These are phyloP conservation scores for Drosophila lini DNA, from an alignment of 1,140 invertebrate species.

Conservation along the genomic window DNA sequence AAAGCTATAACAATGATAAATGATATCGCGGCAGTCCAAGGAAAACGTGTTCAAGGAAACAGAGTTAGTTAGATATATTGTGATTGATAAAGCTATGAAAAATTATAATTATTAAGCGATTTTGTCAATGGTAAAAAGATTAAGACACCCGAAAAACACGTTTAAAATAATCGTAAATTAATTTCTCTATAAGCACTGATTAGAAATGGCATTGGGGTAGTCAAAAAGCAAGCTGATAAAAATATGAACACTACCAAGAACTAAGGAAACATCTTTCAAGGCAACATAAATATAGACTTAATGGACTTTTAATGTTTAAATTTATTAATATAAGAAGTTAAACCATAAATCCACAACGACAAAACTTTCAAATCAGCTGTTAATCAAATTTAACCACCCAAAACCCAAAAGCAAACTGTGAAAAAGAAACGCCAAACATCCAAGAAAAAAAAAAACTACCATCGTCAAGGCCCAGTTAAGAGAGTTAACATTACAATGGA, in stretches of 20 bases:
- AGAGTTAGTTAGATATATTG: slow-evolving; percentile 1
- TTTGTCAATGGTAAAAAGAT: slow-evolving; percentile 5
- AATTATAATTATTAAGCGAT: slow-evolving; percentile 1
- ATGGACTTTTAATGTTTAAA: neutral
- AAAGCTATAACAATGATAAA: slow-evolving; percentile 10
- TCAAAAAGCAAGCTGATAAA: slow-evolving; percentile 15
- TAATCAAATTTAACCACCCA: slow-evolving; percentile 52
- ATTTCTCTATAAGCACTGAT: slow-evolving; percentile 16
- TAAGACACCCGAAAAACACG: neutral
- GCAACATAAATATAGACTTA: neutral
- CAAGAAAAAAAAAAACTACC: slow-evolving; percentile 19
- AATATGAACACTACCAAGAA: neutral
- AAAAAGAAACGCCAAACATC: slow-evolving; percentile 42
- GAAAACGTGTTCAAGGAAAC: slow-evolving; percentile 8
- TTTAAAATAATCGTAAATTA: slow-evolving; percentile 24
- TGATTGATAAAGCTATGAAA: slow-evolving; percentile 3
- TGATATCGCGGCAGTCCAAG: slow-evolving; percentile 7
- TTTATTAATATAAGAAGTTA: neutral
- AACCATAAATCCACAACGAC: neutral
- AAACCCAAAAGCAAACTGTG: slow-evolving; percentile 42
- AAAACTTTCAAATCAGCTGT: slow-evolving; percentile 73
- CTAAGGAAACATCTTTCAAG: neutral
- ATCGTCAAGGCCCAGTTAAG: slow-evolving; percentile 76
- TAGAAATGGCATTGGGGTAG: slow-evolving; percentile 34
- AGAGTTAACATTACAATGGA: slow-evolving; percentile 59